phyloP scores from a whole-genome alignment of 2,113 vertebrate genomes.

The Passer montanus region DNA sequence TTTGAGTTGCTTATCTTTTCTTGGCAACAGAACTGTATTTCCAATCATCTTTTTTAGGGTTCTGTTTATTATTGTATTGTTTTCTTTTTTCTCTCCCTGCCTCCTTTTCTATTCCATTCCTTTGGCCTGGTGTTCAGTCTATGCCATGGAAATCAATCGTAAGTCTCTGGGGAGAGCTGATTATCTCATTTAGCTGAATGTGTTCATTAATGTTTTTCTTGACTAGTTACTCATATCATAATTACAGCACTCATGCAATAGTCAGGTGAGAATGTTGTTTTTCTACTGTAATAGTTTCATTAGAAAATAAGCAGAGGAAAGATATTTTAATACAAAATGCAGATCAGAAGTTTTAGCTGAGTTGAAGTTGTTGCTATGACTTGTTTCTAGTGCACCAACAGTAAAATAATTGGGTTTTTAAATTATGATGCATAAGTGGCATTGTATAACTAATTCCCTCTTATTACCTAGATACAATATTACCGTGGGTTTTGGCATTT shows the following conservation, averaged over 20 bases:
- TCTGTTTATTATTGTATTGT: constrained; percentile 31
- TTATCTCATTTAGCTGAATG: not conserved
- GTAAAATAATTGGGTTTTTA: not conserved
- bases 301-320: not conserved
- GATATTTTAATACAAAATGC: not conserved
- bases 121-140: constrained; percentile 79
- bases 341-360: not conserved
- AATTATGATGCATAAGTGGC: not conserved
- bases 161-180: constrained; percentile 73
- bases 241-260: not conserved
- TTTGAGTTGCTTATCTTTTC: constrained; percentile 28
- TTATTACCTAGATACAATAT: not conserved
- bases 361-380: not conserved
- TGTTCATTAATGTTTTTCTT: not conserved
- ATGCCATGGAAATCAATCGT: constrained; percentile 99
- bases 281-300: not conserved
- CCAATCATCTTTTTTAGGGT: not conserved
- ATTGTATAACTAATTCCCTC: not conserved
- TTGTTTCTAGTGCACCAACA: not conserved
- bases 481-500: not conserved
- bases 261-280: not conserved
- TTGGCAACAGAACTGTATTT: constrained; percentile 19
- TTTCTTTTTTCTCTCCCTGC: constrained; percentile 59
- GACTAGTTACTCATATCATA: not conserved
- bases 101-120: not conserved